phyloP scores from a whole-genome alignment of 2,113 vertebrate genomes.

The Oophaga pumilio region DNA sequence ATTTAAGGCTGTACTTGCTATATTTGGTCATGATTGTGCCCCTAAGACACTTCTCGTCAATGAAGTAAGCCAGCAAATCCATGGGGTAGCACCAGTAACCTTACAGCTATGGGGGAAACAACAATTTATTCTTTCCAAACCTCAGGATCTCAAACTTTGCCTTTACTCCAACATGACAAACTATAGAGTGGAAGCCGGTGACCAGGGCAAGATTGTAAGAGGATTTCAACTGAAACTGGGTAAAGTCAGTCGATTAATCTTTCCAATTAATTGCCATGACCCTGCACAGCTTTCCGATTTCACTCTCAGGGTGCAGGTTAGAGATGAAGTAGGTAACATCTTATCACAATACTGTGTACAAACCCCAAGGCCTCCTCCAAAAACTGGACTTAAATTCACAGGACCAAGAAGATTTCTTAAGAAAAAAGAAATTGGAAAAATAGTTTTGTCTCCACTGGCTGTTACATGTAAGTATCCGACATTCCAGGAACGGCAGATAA shows the following conservation, averaged over 20 bases:
- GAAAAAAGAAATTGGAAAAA: slow-evolving; percentile 94
- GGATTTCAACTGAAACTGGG: slow-evolving; percentile 95
- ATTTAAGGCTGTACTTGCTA: slow-evolving; percentile 90
- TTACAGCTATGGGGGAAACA: slow-evolving; percentile 97
- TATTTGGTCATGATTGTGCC: slow-evolving; percentile 92
- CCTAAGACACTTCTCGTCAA: slow-evolving; percentile 91
- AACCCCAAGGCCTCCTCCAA: slow-evolving; percentile 87
- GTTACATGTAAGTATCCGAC: slow-evolving; percentile 84
- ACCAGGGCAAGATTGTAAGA: slow-evolving; percentile 81
- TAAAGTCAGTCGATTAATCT: slow-evolving; percentile 88
- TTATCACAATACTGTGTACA: slow-evolving; percentile 94
- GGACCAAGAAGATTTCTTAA: slow-evolving; percentile 91
- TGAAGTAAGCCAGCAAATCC: slow-evolving; percentile 80
- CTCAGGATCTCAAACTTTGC: slow-evolving; percentile 87
- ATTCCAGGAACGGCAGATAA: slow-evolving; percentile 86
- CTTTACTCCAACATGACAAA: slow-evolving; percentile 95
- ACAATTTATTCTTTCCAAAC: slow-evolving; percentile 83
- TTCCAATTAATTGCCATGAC: slow-evolving; percentile 80
- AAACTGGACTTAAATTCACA: slow-evolving; percentile 76
- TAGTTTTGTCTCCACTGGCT: slow-evolving; percentile 86
- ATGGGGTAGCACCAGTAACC: slow-evolving; percentile 77
- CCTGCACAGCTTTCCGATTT: slow-evolving; percentile 85
- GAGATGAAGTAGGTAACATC: slow-evolving; percentile 83
- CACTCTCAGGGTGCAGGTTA: slow-evolving; percentile 88
- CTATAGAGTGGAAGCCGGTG: slow-evolving; percentile 81